Evolutionary conservation across 2,888 invertebrate species (phyloP).

Genomic region (Agrilus mali): DNA sequence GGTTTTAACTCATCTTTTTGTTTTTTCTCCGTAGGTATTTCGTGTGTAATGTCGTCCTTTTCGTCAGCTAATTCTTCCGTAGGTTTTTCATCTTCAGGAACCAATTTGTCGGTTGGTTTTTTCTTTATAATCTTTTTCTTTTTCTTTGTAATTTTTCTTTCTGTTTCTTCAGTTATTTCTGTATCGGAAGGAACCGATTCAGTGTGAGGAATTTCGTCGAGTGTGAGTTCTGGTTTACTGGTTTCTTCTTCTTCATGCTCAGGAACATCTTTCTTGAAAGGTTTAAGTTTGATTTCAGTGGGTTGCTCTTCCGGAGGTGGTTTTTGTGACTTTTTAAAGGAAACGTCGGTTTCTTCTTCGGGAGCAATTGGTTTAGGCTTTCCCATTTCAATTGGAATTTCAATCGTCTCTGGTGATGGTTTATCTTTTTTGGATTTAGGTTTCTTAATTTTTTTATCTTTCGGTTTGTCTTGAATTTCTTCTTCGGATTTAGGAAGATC

Average conservation of each 20-base stretch:
- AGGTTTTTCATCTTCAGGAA: too few species aligned
- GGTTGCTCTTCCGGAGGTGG: constrained; percentile 18
- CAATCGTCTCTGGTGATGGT: constrained; percentile 18
- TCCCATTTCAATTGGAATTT: constrained; percentile 28
- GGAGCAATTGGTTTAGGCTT: constrained; percentile 30
- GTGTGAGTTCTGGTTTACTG: too few species aligned
- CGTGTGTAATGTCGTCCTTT: too few species aligned
- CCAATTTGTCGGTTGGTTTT: too few species aligned
- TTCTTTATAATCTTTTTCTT: too few species aligned
- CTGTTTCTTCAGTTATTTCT: too few species aligned
- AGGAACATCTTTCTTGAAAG: constrained; percentile 5
- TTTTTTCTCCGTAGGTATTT: too few species aligned
- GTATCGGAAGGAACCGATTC: too few species aligned
- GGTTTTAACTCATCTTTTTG: too few species aligned
- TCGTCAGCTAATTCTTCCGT: too few species aligned
- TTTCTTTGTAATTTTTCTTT: too few species aligned
- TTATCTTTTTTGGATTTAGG: constrained; percentile 15
- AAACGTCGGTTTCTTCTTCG: constrained; percentile 30
- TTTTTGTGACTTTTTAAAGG: constrained; percentile 20
- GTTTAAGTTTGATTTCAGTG: constrained; percentile 18
- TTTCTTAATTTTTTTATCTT: constrained; percentile 18
- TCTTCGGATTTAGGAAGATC: constrained; percentile 27
- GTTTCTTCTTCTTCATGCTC: neutral
- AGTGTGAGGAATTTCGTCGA: too few species aligned
- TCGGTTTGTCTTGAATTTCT: constrained; percentile 17